phyloP scores from a whole-genome alignment of 2,888 invertebrate species.

The Mythimna pallens region DNA sequence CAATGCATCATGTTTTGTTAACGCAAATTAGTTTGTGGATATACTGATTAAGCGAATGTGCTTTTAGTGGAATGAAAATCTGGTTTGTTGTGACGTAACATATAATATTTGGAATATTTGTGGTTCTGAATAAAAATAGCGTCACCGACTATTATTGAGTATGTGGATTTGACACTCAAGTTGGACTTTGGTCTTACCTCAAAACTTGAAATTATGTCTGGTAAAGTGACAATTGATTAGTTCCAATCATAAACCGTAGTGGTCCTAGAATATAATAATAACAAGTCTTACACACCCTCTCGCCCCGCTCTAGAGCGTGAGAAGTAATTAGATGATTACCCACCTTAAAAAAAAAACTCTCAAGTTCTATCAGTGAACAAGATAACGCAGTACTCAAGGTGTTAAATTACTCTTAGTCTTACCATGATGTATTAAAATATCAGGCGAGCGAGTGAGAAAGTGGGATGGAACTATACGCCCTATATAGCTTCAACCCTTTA shows the following conservation, averaged over 20 bases:
- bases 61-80: slow-evolving; percentile 41
- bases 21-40: slow-evolving; percentile 53
- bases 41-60: slow-evolving; percentile 46
- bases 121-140: slow-evolving; percentile 21
- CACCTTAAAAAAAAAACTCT: no score
- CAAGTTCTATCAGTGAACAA: no score
- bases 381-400: no score
- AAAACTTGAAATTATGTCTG: neutral
- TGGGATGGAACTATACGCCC: no score
- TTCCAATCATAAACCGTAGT: neutral
- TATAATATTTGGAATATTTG: slow-evolving; percentile 18
- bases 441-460: no score
- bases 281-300: no score
- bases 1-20: slow-evolving; percentile 60
- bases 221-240: neutral
- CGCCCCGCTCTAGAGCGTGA: no score
- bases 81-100: slow-evolving; percentile 20
- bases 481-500: no score
- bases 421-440: no score
- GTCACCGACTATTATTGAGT: slow-evolving; percentile 2
- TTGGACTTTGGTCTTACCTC: neutral
- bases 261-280: no score
- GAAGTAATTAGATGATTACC: no score
- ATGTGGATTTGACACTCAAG: neutral
- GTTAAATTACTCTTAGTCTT: no score